Evolutionary conservation across 2,113 vertebrate species (phyloP).

Genomic region (Engraulis encrasicolus): DNA sequence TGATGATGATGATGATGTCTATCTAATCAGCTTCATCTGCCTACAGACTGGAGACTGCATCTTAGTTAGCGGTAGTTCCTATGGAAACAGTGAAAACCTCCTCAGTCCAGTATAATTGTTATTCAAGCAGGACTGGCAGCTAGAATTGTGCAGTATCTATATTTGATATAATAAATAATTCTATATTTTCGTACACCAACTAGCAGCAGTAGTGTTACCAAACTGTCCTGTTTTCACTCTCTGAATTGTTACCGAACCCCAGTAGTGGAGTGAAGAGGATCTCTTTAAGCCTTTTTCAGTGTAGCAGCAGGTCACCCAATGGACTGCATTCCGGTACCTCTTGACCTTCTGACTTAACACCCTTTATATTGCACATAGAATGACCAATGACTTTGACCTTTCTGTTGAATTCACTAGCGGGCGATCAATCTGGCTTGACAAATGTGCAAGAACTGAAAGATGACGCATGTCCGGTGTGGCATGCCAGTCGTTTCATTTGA

Average conservation of each 20-base stretch:
- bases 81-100: constrained; percentile 67
- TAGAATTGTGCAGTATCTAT: neutral
- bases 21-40: constrained; percentile 52
- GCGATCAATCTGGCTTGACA: constrained; percentile 51
- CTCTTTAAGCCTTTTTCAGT: constrained; percentile 8
- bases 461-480: neutral
- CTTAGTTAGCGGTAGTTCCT: constrained; percentile 65
- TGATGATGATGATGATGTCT: constrained; percentile 9
- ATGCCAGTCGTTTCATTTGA: neutral
- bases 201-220: constrained; percentile 39
- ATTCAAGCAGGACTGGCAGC: constrained; percentile 37
- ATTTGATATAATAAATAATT: too few species aligned
- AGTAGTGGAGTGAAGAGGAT: constrained; percentile 32
- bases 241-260: neutral
- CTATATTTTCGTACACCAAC: neutral
- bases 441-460: constrained; percentile 29
- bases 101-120: constrained; percentile 60
- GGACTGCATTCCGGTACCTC: constrained; percentile 48
- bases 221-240: constrained; percentile 6
- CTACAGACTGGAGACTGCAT: constrained; percentile 42
- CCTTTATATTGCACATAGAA: neutral
- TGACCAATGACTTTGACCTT: constrained; percentile 65
- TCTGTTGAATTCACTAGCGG: constrained; percentile 47
- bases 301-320: constrained; percentile 39
- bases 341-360: constrained; percentile 62